These are phyloP conservation scores for Sardina pilchardus DNA, from an alignment of 2,113 vertebrate genomes.

Conservation along the genomic window DNA sequence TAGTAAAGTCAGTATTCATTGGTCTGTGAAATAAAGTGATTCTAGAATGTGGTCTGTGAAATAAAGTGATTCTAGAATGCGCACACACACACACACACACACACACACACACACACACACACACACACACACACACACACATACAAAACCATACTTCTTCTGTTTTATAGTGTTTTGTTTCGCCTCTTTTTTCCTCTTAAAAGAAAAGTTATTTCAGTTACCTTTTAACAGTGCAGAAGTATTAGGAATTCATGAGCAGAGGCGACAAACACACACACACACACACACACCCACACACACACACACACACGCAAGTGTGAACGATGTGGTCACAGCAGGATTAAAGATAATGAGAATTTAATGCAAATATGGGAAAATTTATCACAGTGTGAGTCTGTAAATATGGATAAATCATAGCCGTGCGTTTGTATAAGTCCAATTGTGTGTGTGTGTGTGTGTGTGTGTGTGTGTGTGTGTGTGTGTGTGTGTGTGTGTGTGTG, in stretches of 20 bases:
- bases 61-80: background rate
- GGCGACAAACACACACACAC: background rate
- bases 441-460: background rate
- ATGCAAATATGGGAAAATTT: background rate
- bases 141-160: background rate
- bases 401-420: background rate
- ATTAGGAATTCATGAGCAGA: constrained; percentile 11
- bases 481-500: background rate
- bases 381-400: background rate
- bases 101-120: too few relatives aligned
- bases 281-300: background rate
- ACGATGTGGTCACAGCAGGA: constrained; percentile 7
- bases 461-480: background rate
- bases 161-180: background rate
- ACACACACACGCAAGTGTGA: background rate
- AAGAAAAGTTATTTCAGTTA: background rate
- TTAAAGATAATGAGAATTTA: constrained; percentile 14
- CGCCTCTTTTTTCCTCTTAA: background rate
- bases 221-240: background rate
- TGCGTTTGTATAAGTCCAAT: background rate
- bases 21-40: background rate
- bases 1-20: background rate
- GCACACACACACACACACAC: background rate
- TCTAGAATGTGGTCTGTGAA: too few relatives aligned
- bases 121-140: background rate